Conservation (phyloP, 2,888 invertebrate species). For the Erebia palarica region DNA sequence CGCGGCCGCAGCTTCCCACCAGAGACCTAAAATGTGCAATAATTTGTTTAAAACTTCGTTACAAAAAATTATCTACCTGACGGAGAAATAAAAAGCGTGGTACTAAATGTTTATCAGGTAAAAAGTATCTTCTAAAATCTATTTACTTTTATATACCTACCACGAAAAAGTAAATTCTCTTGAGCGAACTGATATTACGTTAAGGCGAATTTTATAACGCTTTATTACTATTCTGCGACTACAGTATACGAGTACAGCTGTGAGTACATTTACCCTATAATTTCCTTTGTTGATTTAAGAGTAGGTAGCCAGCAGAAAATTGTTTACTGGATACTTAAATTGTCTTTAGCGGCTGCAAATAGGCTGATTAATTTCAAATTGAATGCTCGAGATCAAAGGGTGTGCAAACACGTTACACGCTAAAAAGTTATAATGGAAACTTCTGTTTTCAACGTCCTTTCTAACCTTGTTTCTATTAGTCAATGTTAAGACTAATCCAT, state of each 20-base stretch:
- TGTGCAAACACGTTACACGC: conserved; percentile 18
- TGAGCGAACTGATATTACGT: conserved; percentile 1
- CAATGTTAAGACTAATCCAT: too few relatives aligned
- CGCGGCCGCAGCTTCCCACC: too few relatives aligned
- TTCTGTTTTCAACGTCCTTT: not conserved
- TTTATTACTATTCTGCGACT: too few relatives aligned
- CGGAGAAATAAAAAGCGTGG: too few relatives aligned
- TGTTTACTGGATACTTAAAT: conserved; percentile 21
- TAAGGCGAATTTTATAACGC: not conserved
- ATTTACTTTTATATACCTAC: too few relatives aligned
- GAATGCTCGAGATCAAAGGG: conserved; percentile 27
- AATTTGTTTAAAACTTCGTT: too few relatives aligned
- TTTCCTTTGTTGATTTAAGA: conserved; percentile 15
- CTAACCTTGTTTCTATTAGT: too few relatives aligned
- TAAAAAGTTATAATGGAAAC: conserved; percentile 3
- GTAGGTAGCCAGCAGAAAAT: conserved; percentile 12
- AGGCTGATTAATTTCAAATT: conserved; percentile 28
- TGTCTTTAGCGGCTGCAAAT: conserved; percentile 27
- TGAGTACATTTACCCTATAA: not conserved
- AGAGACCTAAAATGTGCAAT: too few relatives aligned
- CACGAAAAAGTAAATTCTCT: not conserved
- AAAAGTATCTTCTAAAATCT: too few relatives aligned
- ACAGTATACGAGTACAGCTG: too few relatives aligned
- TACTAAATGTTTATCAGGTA: too few relatives aligned
- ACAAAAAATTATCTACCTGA: too few relatives aligned